Evolutionary conservation across 1,140 invertebrate genomes (phyloP).

Genomic region (Drosophila sp.): DNA sequence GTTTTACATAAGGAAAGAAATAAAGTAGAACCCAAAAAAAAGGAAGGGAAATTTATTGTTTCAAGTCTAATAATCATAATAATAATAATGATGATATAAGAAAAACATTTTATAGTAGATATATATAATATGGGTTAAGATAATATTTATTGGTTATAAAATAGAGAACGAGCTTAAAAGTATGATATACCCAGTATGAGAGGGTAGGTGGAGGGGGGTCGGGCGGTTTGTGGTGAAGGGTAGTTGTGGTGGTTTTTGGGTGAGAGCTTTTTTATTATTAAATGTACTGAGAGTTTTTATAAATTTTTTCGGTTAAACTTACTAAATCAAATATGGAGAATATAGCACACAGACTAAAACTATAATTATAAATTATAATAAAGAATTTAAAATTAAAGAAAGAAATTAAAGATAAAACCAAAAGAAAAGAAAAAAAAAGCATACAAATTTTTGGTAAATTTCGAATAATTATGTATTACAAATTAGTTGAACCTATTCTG

Average conservation of each 20-base stretch:
- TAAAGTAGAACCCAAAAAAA: neutral
- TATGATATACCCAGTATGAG: conserved; percentile 41
- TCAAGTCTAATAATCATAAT: conserved; percentile 6
- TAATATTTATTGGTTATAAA: conserved; percentile 62
- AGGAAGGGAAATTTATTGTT: conserved; percentile 7
- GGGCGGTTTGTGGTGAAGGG: conserved; percentile 4
- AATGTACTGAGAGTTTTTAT: conserved; percentile 3
- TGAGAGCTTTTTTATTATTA: conserved; percentile 6
- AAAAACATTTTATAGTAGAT: neutral
- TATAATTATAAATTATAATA: conserved; percentile 36
- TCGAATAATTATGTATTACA: conserved; percentile 33
- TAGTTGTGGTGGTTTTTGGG: neutral
- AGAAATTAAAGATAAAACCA: conserved; percentile 51
- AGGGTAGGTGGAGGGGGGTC: conserved; percentile 16
- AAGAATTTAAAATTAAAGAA: conserved; percentile 23
- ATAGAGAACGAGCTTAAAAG: conserved; percentile 65
- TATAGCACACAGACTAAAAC: conserved; percentile 25
- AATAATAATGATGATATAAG: neutral
- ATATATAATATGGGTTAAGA: conserved; percentile 1
- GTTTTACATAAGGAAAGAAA: conserved; percentile 65
- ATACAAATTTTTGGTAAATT: conserved; percentile 55
- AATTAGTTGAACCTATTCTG: conserved; percentile 1
- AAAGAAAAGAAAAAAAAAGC: conserved; percentile 36
- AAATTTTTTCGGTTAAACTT: neutral
- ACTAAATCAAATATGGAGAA: conserved; percentile 39